Evolutionary conservation across 2,113 vertebrate genomes (phyloP).

Genomic region (Atherinomorus stipes): DNA sequence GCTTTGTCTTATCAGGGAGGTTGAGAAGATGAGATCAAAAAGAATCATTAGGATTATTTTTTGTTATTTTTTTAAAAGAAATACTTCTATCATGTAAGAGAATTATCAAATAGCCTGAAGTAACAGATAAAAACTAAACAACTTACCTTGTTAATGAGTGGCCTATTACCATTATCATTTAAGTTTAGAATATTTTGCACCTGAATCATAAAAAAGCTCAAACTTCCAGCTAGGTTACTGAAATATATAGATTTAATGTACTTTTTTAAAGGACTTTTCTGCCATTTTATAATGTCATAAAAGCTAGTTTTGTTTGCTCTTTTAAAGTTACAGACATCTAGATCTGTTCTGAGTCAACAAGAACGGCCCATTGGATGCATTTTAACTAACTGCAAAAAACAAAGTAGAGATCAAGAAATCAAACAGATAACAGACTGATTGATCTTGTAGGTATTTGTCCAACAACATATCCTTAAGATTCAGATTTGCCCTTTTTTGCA

Average conservation of each 20-base stretch:
- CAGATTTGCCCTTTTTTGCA: conserved; percentile 5
- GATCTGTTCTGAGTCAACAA: not conserved
- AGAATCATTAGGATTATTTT: too few relatives aligned
- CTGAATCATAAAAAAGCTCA: not conserved
- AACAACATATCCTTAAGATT: not conserved
- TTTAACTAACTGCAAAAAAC: not conserved
- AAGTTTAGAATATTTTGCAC: not conserved
- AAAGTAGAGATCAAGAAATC: not conserved
- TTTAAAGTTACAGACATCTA: not conserved
- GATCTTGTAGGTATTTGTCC: not conserved
- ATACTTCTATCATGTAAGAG: not conserved
- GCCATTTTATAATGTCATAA: not conserved
- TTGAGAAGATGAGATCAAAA: too few relatives aligned
- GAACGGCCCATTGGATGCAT: not conserved
- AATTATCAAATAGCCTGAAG: not conserved
- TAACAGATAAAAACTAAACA: not conserved
- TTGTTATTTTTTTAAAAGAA: too few relatives aligned
- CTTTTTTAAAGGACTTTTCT: too few relatives aligned
- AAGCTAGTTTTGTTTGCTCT: not conserved
- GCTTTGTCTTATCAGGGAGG: too few relatives aligned
- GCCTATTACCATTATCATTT: not conserved
- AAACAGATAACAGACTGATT: not conserved
- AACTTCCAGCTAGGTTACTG: not conserved
- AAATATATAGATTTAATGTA: too few relatives aligned
- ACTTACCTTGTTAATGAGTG: not conserved